Evolutionary conservation across 1,140 invertebrate species (phyloP).

Genomic region (Pseudomyrmex gracilis): DNA sequence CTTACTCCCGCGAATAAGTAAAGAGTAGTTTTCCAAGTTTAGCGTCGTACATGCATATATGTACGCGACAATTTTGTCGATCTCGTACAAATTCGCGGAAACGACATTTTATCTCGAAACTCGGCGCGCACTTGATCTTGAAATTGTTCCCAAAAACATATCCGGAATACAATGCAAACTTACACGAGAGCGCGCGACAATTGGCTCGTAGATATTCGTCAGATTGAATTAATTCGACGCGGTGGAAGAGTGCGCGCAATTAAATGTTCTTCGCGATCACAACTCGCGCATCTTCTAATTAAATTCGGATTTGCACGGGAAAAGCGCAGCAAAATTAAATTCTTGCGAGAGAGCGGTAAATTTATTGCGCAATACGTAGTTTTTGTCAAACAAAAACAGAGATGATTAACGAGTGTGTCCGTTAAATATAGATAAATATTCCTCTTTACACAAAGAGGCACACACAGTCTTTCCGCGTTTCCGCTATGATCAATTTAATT

Average conservation of each 20-base stretch:
- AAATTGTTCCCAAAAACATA: constrained; percentile 14
- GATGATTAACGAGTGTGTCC: background rate
- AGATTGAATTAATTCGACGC: constrained; percentile 1
- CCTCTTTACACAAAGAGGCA: background rate
- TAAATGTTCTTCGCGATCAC: background rate
- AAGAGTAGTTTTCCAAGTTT: background rate
- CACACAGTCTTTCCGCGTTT: background rate
- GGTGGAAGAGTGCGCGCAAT: background rate
- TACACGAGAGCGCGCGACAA: background rate
- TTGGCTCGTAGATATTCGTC: constrained; percentile 6
- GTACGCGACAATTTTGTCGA: constrained; percentile 14
- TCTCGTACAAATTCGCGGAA: background rate
- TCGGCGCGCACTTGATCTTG: constrained; percentile 46
- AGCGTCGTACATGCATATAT: background rate
- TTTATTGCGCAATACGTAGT: background rate
- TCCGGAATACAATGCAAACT: background rate
- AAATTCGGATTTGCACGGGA: background rate
- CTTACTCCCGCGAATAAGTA: background rate
- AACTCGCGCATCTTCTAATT: constrained; percentile 3
- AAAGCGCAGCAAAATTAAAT: background rate
- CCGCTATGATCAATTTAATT: background rate
- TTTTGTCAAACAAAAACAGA: too few relatives aligned
- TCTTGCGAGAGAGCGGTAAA: background rate
- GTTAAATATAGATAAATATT: background rate
- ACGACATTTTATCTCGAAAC: constrained; percentile 18